Evolutionary conservation across 92 coral and sea anemone genomes (phyloP), one percentile per base, ranked within the genome.

Genomic region (Zoanthus sociatus): DNA sequence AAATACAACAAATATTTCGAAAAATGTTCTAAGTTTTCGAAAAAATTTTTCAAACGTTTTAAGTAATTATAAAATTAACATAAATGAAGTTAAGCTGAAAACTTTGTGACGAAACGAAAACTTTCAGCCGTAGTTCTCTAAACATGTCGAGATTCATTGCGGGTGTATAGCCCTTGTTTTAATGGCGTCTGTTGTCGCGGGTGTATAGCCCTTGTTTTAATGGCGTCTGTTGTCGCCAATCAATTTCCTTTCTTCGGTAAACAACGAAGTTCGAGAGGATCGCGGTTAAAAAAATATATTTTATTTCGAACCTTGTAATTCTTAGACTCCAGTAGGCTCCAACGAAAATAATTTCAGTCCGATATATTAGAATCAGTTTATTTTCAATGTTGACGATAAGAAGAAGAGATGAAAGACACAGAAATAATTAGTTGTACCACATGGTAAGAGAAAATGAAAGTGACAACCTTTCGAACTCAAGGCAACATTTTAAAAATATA

Each of bases 221-320:
- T 53, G 73, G 85, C 75, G 47, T 66, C 85, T 67, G 33, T n/a
- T 46, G 4, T 81, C 85, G 61, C 85, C 85, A 81, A 81, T 64
- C 61, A 48, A 21, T 14, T 18, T 42, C 26, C 15, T 78, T 46
- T 66, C 85, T 5, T 81, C 85, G 66, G 75, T 81, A 81, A 81
- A 81, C 85, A 81, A 20, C 44, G 45, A 47, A 75, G 61, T 66
- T 81, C 61, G 61, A 46, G 14, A 20, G 18, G n/a, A 32, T 44
- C 55, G 85, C 75, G 85, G 74, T 61, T 79, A 54, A 79, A 79
- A 63, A 47, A 17, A 61, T 67, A n/a, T 18, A 81, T 46, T 79
- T 61, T 12, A 21, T 64, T 37, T 61, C 44, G 18, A 58, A 79
- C 48, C 12, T 79, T 66, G 37, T 21, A 21, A 81, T 18, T 16